These are phyloP conservation scores for Crenuchus spilurus DNA, from an alignment of 2,797 vertebrate genomes.

Conservation along the genomic window DNA sequence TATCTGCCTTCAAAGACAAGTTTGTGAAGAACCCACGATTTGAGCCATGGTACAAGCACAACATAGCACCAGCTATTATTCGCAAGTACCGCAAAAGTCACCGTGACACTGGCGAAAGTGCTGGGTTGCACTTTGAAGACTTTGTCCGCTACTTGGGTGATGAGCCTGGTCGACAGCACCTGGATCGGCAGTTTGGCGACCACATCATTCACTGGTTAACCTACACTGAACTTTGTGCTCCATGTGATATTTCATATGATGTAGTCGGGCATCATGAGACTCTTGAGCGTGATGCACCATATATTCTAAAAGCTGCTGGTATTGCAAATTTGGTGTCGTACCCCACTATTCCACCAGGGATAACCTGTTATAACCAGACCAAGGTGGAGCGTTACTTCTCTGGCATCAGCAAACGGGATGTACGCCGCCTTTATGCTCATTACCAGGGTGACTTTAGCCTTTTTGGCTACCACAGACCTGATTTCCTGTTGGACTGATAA, in stretches of 20 bases:
- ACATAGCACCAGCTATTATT: conserved; percentile 94
- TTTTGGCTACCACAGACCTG: conserved; percentile 90
- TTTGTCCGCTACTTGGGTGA: conserved; percentile 97
- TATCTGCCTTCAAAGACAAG: conserved; percentile 93
- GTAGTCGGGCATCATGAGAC: conserved; percentile 95
- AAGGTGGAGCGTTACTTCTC: conserved; percentile 94
- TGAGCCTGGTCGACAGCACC: conserved; percentile 79
- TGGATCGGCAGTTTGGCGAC: conserved; percentile 93
- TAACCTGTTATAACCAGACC: conserved; percentile 91
- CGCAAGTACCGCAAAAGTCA: conserved; percentile 89
- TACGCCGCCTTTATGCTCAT: conserved; percentile 84
- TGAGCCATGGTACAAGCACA: conserved; percentile 96
- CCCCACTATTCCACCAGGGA: conserved; percentile 93
- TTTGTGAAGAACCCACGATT: conserved; percentile 96
- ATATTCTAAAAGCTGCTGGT: conserved; percentile 88
- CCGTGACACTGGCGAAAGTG: conserved; percentile 68
- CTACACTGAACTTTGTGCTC: conserved; percentile 91
- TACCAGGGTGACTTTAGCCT: conserved; percentile 93
- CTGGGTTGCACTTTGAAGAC: conserved; percentile 93
- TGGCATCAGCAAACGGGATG: conserved; percentile 88
- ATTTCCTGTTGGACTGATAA: conserved; percentile 88
- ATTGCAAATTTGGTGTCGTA: conserved; percentile 81
- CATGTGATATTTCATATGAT: conserved; percentile 90
- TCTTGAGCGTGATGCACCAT: conserved; percentile 88
- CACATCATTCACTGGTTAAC: conserved; percentile 97